Evolutionary conservation across 2,888 invertebrate species (phyloP), one percentile per base, ranked within the genome.

Genomic region (Andrena bucephala): DNA sequence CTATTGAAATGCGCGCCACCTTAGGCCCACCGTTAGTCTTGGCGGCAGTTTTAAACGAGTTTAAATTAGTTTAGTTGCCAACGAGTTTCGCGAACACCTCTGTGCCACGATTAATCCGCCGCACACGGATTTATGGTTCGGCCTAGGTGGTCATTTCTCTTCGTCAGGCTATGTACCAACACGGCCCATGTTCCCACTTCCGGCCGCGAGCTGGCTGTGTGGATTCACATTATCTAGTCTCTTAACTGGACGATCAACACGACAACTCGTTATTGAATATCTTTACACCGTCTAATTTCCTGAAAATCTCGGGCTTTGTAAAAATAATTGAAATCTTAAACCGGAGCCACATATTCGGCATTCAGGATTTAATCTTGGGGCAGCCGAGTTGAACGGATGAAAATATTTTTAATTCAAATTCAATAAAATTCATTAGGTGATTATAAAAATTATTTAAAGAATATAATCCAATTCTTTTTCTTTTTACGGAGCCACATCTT

Each of bases 1-100:
- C 50, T 71, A 69, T 77, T 75, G 77, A 81, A 83, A 83, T 57
- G 78, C 76, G 57, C 72, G 84, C 66, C 77, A 42, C 70, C 86
- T 84, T 85, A 83, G 81, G 71, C 74, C 66, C 73, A 65, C 80
- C 76, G 75, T 71, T 77, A 78, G 77, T 86, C 88, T 87, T 86
- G 88, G 91, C 88, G 87, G 84, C 88, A 86, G 88, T 84, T 85
- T 88, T 88, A 87, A 90, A 90, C 91, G 93, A 93, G 93, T 93
- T 93, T 92, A 93, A 92, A 93, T 93, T 93, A 93, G 92, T 93
- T 92, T 91, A 91, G 92, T 91, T 92, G 87, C 90, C 90, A 92
- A 92, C 92, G 91, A 93, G 93, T 93, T 92, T 92, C 88, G 77
- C 76, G 75, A 83, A 66, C 77, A 81, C 81, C 79, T 81, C 78